phyloP scores from a whole-genome alignment of 64 coral and sea anemone genomes.

The Acropora yongei region DNA sequence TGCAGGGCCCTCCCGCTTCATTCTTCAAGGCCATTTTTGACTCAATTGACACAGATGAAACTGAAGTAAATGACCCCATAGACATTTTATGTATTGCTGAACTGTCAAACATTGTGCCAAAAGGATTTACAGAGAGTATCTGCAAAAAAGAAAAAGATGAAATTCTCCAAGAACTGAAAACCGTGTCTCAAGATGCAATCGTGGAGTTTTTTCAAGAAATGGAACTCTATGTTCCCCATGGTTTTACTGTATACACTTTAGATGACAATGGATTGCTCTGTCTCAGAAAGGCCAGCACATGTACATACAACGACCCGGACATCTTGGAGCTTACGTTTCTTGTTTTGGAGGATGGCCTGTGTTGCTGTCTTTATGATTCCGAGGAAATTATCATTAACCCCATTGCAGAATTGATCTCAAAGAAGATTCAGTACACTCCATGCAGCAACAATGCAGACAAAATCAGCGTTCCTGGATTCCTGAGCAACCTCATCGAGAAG shows the following conservation, averaged over 20 bases:
- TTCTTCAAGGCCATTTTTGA: slow-evolving; percentile 6
- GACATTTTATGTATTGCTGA: slow-evolving; percentile 8
- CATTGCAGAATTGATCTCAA: slow-evolving; percentile 33
- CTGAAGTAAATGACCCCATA: not conserved
- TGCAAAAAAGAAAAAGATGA: slow-evolving; percentile 1
- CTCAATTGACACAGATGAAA: slow-evolving; percentile 16
- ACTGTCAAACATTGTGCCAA: not conserved
- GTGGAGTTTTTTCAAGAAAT: not conserved
- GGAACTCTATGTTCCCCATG: not conserved
- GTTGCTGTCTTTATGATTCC: slow-evolving; percentile 26
- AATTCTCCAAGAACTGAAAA: not conserved
- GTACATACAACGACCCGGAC: not conserved
- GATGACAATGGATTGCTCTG: slow-evolving; percentile 8
- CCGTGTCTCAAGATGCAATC: not conserved
- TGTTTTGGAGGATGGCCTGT: slow-evolving; percentile 24
- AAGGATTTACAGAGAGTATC: not conserved
- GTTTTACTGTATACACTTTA: slow-evolving; percentile 21
- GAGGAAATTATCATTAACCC: not conserved
- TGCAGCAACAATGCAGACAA: not conserved
- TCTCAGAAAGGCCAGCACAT: not conserved
- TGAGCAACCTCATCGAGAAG: not conserved
- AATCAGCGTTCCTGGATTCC: slow-evolving; percentile 17
- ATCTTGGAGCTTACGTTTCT: not conserved
- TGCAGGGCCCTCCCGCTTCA: slow-evolving; percentile 12
- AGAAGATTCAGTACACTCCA: slow-evolving; percentile 5